These are phyloP conservation scores for Drosophila pruinosa DNA, from an alignment of 1,140 invertebrate genomes.

Conservation along the genomic window DNA sequence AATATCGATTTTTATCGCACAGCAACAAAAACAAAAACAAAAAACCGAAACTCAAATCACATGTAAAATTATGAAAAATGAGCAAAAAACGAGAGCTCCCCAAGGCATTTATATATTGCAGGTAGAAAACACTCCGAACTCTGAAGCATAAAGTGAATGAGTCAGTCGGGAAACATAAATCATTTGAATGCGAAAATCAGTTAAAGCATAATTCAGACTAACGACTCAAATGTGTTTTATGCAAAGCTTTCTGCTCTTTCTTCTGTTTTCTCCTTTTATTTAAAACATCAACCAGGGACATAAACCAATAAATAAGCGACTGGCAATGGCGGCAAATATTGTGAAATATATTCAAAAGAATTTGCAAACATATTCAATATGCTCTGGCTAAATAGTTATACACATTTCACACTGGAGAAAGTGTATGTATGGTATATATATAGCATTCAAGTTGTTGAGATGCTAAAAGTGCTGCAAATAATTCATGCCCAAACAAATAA, in stretches of 20 bases:
- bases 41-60: conserved; percentile 61
- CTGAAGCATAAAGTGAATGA: conserved; percentile 55
- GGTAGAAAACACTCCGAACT: conserved; percentile 17
- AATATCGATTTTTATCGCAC: conserved; percentile 51
- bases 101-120: conserved; percentile 40
- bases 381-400: neutral
- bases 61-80: conserved; percentile 79
- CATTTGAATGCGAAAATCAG: conserved; percentile 78
- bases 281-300: conserved; percentile 15
- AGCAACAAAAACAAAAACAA: neutral
- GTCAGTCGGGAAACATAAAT: conserved; percentile 74
- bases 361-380: neutral
- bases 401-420: too few relatives aligned
- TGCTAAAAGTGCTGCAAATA: neutral
- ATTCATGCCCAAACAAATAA: conserved; percentile 1
- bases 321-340: neutral
- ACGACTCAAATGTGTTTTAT: conserved; percentile 36
- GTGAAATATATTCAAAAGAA: neutral
- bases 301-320: conserved; percentile 10
- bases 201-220: conserved; percentile 66
- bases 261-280: neutral
- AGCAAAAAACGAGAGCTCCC: conserved; percentile 52
- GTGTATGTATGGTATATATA: too few relatives aligned
- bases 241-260: conserved; percentile 2
- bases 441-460: neutral